Percentiles rank a stretch among this genome's conserved stretches.
phyloP scores from a whole-genome alignment of 2,888 invertebrate genomes.

The Meliscaeva auricollis region DNA sequence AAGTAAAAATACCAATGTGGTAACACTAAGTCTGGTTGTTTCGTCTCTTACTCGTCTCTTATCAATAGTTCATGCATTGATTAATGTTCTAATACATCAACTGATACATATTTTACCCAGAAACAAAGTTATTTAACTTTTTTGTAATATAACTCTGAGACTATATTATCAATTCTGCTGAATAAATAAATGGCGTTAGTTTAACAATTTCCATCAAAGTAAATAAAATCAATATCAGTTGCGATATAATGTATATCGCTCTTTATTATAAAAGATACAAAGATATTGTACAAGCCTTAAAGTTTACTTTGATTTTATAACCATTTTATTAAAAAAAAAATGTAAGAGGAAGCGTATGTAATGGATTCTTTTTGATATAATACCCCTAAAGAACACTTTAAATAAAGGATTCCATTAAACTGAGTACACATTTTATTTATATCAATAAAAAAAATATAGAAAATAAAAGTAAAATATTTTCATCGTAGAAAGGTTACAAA shows the following conservation, averaged over 20 bases:
- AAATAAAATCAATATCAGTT: neutral
- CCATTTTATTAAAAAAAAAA: neutral
- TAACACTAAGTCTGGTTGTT: too few species aligned
- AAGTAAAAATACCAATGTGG: too few species aligned
- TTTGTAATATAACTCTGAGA: too few species aligned
- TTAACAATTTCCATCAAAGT: neutral
- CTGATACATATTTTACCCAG: too few species aligned
- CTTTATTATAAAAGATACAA: too few species aligned
- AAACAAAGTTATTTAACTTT: too few species aligned
- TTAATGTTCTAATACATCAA: too few species aligned
- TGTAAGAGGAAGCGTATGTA: neutral
- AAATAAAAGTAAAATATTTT: neutral
- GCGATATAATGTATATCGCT: too few species aligned
- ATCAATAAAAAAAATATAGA: neutral
- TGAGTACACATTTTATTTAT: slow-evolving; percentile 40
- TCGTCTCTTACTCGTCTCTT: too few species aligned
- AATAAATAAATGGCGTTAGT: neutral
- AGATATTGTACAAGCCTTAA: too few species aligned
- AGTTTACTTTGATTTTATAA: slow-evolving; percentile 1
- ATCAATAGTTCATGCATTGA: too few species aligned
- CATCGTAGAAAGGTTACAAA: slow-evolving; percentile 25
- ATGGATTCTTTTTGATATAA: slow-evolving; percentile 4
- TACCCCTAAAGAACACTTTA: slow-evolving; percentile 9
- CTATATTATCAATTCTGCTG: neutral
- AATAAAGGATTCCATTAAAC: slow-evolving; percentile 33